phyloP scores from a whole-genome alignment of 1,140 invertebrate species.

The Trichomalopsis sarcophagae region DNA sequence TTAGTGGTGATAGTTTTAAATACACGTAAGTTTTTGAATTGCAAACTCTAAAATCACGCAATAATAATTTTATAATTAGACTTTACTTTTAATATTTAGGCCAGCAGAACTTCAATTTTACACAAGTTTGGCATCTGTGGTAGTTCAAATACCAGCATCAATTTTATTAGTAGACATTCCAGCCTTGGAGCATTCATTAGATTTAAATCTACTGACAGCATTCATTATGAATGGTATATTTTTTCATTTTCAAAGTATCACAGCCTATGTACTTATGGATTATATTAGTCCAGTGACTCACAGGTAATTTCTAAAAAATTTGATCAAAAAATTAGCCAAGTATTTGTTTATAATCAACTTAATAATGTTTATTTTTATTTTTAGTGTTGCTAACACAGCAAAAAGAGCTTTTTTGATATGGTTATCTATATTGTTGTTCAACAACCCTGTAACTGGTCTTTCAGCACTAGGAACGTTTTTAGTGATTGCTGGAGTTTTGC shows the following conservation, averaged over 20 bases:
- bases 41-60: not conserved
- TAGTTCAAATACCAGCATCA: slow-evolving; percentile 87
- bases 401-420: slow-evolving; percentile 90
- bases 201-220: slow-evolving; percentile 76
- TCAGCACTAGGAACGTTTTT: slow-evolving; percentile 85
- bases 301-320: slow-evolving; percentile 77
- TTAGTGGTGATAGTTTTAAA: slow-evolving; percentile 86
- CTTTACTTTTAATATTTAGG: slow-evolving; percentile 71
- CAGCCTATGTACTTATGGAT: slow-evolving; percentile 90
- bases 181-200: slow-evolving; percentile 74
- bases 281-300: slow-evolving; percentile 92
- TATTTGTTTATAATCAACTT: slow-evolving; percentile 9
- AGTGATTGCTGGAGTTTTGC: slow-evolving; percentile 85
- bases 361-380: slow-evolving; percentile 55
- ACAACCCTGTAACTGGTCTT: slow-evolving; percentile 86
- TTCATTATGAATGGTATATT: slow-evolving; percentile 87
- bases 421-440: slow-evolving; percentile 87
- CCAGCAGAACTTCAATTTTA: slow-evolving; percentile 91
- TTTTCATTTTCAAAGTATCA: slow-evolving; percentile 92
- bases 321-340: not conserved
- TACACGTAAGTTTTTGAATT: slow-evolving; percentile 82
- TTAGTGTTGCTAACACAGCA: slow-evolving; percentile 90
- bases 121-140: slow-evolving; percentile 85
- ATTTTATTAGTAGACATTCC: slow-evolving; percentile 82
- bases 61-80: not conserved